phyloP scores from a whole-genome alignment of 2,113 vertebrate genomes.

The Catharus minimus region DNA sequence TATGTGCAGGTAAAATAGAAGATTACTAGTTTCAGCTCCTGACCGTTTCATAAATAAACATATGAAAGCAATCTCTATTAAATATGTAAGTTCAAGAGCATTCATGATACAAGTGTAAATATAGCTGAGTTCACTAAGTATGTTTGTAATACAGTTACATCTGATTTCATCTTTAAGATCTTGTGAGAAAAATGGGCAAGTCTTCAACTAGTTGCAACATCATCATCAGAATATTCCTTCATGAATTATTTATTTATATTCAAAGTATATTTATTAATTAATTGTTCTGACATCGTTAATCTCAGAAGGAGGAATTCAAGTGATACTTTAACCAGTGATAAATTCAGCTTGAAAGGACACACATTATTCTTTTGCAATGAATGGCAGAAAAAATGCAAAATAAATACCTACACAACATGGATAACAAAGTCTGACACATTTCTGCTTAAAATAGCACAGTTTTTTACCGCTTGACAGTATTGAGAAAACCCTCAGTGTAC shows the following conservation, averaged over 20 bases:
- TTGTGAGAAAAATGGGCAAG: background rate
- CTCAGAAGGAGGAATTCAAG: background rate
- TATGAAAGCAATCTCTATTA: background rate
- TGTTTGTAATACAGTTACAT: background rate
- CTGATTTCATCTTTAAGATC: background rate
- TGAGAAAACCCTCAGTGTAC: background rate
- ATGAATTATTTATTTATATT: background rate
- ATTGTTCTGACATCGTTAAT: background rate
- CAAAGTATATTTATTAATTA: background rate
- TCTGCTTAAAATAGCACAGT: background rate
- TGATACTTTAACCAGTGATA: background rate
- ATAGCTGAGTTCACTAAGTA: background rate
- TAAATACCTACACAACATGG: background rate
- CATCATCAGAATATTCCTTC: background rate
- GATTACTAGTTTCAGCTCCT: background rate
- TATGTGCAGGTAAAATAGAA: background rate
- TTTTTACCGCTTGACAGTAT: background rate
- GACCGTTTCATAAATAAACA: background rate
- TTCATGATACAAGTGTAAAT: background rate
- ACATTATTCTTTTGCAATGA: background rate
- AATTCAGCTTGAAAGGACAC: background rate
- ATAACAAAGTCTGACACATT: background rate
- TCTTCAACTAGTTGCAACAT: background rate
- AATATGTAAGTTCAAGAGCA: background rate
- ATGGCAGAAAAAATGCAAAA: background rate